Percentiles rank a stretch among this genome's conserved stretches.
phyloP scores from a whole-genome alignment of 1,140 invertebrate species.

The roundworm (Caenorhabditis elegans) region DNA sequence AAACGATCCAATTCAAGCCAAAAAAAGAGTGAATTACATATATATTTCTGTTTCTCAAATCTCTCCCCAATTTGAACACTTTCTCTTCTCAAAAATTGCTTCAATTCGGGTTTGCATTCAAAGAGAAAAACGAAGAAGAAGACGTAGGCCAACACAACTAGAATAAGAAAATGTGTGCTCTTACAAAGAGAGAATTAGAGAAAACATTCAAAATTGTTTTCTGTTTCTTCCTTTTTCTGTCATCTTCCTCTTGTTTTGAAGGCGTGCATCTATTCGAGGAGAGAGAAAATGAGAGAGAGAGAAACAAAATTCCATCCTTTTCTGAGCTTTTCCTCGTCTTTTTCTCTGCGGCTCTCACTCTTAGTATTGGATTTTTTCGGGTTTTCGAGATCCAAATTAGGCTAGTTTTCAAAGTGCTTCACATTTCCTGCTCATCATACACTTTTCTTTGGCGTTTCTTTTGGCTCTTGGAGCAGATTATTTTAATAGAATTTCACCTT shows the following conservation, averaged over 20 bases:
- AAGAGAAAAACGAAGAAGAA: neutral
- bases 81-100: neutral
- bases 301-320: neutral
- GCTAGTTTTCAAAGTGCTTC: no score
- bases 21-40: no score
- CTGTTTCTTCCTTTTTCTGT: slow-evolving; percentile 8
- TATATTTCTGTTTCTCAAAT: no score
- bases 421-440: no score
- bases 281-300: neutral
- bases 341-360: neutral
- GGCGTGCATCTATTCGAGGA: neutral
- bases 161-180: neutral
- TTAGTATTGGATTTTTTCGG: no score
- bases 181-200: neutral
- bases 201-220: neutral
- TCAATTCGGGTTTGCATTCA: neutral
- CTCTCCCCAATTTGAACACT: neutral
- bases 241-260: slow-evolving; percentile 13
- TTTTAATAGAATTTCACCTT: no score
- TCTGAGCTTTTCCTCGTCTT: neutral
- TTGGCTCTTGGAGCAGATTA: no score
- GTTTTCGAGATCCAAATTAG: no score
- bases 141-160: no score
- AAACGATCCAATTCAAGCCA: no score
- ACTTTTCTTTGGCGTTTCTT: no score